Base-by-base conservation (phyloP, 2,113 vertebrate genomes). In the Centropus unirufus region DNA sequence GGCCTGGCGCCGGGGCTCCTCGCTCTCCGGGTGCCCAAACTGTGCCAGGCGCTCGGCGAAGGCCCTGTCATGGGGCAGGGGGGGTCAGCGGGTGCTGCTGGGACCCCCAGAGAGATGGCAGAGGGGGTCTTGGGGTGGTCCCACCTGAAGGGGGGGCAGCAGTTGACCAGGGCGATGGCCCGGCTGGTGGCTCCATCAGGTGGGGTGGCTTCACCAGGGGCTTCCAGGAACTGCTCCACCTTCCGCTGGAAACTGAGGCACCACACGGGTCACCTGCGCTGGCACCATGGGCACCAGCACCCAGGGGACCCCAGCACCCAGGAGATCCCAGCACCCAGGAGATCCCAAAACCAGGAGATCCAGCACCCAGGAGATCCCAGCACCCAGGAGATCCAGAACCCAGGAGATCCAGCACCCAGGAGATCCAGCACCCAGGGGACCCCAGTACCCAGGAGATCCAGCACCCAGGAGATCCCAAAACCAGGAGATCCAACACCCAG, bases 151-250 rank as follows among this genome's bases (percentile, higher is more conserved):
- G 98, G 97, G 1, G 99, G 98, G 4, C 99, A 99, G 83, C 98
- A 99, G 97, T 99, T 99, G 95, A 98, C 98, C 85, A 99, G 86
- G 6, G 98, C 94, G 11, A 99, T 98, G 88, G 98, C 98, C 34
- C 97, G 98, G 90, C 97, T 85, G 92, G 47, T 98, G 91, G 96
- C 89, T 7, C 98, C 97, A 0, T 98, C 82, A 0, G 94, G 90
- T 9, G 98, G 97, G 58, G 96, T 96, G 3, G 96, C 93, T 42
- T 97, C 98, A 8, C 95, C 76, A 7, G 98, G 97, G 20, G 95
- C 93, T 29, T 99, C 98, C 2, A 99, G 99, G 85, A 99, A 99
- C 63, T 98, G 95, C 76, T 99, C 99, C 2, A 98, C 98, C 5
- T 98, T 98, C 29, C 98, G 98, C 96, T 99, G 98, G 97, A 99